These are phyloP conservation scores for Notodonta dromedarius DNA, from an alignment of 2,888 invertebrate species.

Conservation along the genomic window DNA sequence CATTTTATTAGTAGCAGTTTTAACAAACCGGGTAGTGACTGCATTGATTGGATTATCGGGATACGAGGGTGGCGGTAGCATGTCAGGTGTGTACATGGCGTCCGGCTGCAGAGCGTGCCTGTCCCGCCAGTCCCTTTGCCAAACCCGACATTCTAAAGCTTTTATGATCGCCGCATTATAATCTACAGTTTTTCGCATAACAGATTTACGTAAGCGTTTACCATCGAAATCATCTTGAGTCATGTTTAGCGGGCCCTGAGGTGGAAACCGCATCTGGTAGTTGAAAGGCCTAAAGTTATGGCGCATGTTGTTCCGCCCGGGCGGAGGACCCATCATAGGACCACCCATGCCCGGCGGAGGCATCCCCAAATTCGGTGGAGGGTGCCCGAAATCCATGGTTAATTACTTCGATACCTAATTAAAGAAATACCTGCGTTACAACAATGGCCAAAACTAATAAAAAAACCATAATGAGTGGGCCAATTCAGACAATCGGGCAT, in stretches of 20 bases:
- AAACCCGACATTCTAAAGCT: conserved; percentile 95
- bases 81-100: conserved; percentile 96
- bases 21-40: conserved; percentile 96
- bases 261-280: conserved; percentile 80
- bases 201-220: conserved; percentile 96
- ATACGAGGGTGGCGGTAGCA: conserved; percentile 97
- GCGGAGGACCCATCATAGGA: conserved; percentile 62
- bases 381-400: conserved; percentile 79
- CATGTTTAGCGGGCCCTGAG: conserved; percentile 87
- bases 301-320: conserved; percentile 75
- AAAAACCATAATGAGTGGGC: conserved; percentile 35
- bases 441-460: conserved; percentile 35
- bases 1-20: conserved; percentile 99
- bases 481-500: conserved; percentile 29
- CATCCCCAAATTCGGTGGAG: conserved; percentile 75
- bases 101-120: conserved; percentile 96
- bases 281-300: conserved; percentile 79
- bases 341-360: conserved; percentile 67
- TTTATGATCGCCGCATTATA: conserved; percentile 98
- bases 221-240: conserved; percentile 97
- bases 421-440: conserved; percentile 69
- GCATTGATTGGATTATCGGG: conserved; percentile 98
- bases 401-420: conserved; percentile 77
- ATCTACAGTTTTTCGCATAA: conserved; percentile 99
- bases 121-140: conserved; percentile 97